Base-by-base conservation (phyloP, 2,888 invertebrate species). In the Eristalis arbustorum region DNA sequence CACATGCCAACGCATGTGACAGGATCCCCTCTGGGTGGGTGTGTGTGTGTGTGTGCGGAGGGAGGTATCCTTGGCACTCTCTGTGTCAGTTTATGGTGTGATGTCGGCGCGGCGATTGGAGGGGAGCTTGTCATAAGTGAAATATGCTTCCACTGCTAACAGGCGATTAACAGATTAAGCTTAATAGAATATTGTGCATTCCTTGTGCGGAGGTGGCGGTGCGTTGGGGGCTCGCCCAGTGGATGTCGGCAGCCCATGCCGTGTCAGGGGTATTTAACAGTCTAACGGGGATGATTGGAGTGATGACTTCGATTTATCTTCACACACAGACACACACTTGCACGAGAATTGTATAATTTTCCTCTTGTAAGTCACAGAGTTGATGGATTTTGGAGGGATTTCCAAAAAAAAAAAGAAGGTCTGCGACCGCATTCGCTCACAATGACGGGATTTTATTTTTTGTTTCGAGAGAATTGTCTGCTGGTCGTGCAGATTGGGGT, bases 131-230 rank as follows among this genome's bases (percentile, higher is more conserved):
- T 66, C 63, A 76, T 73, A 73, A 84, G 66, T 63, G 78, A 77
- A 82, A 82, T 82, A 68, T 67, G 78, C 72, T 82, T 61, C 71
- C 76, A 61, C 25, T 72, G 67, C 77, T 78, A 79, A 78, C 78
- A 87, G 78, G 59, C 87, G 87, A 87, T 87, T 87, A 87, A 68
- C 57, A 74, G 87, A 87, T 87, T 83, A 83, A 49, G 79, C 67
- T 72, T 72, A 83, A 87, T 82, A 79, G 75, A 75, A 67, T 79
- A 87, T 79, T 83, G 75, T 87, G 83, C 66, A 75, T 79, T 71
- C 67, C 57, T 74, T 78, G 74, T 61, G 74, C 64, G 49, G 42
- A n/a, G n/a, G n/a, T n/a, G 61, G 22, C 18, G 28, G n/a, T n/a
- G n/a, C n/a, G n/a, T n/a, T n/a, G 42, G 62, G 18, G 28, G 37